Conservation (phyloP, 1,140 invertebrate genomes). For the Agrilus planipennis region DNA sequence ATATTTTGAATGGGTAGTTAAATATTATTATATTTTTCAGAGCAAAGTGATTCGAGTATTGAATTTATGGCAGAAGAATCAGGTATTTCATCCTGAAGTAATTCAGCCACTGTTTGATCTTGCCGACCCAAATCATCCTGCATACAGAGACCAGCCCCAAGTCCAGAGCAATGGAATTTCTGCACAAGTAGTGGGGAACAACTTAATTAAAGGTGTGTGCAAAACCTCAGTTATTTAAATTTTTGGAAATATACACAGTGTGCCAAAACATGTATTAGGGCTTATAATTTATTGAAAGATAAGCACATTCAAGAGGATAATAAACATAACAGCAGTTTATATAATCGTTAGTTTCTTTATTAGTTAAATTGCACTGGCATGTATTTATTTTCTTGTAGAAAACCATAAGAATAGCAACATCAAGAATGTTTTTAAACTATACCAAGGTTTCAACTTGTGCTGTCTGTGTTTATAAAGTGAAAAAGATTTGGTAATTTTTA, state of each 20-base stretch:
- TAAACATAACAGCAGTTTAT: no score
- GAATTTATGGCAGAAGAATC: slow-evolving; percentile 98
- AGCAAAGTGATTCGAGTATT: slow-evolving; percentile 93
- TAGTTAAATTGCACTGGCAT: no score
- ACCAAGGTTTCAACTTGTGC: no score
- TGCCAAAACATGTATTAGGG: slow-evolving; percentile 3
- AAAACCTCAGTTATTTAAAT: background rate
- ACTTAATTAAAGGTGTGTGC: slow-evolving; percentile 11
- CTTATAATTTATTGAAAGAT: no score
- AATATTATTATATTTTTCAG: slow-evolving; percentile 42
- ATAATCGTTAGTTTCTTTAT: no score
- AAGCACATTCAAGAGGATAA: no score
- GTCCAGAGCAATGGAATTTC: slow-evolving; percentile 25
- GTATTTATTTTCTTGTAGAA: no score
- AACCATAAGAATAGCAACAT: no score
- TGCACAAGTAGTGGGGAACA: background rate
- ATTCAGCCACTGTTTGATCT: slow-evolving; percentile 91
- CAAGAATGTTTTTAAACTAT: no score
- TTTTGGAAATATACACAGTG: slow-evolving; percentile 11
- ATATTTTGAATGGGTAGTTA: background rate
- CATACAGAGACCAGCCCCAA: slow-evolving; percentile 51
- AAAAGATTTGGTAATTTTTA: no score
- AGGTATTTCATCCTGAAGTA: slow-evolving; percentile 89
- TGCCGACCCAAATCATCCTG: slow-evolving; percentile 76
- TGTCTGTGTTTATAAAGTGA: no score